Evolutionary conservation across 2,113 vertebrate species (phyloP), one percentile per base, ranked within the genome.

Genomic region (Pseudolaguvia tuberculata): DNA sequence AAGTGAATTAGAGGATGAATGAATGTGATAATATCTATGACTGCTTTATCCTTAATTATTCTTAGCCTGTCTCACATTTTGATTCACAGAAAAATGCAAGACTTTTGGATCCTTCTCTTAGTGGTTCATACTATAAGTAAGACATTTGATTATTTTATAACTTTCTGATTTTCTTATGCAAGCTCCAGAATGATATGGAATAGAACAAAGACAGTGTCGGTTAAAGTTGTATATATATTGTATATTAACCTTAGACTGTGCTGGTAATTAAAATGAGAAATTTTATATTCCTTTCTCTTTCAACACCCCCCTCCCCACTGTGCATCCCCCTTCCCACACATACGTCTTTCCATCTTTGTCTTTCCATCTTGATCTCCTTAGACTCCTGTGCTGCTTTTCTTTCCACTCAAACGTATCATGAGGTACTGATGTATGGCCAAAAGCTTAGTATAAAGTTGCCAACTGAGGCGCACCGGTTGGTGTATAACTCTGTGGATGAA

Each of bases 401-500:
- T 29, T 4, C 7, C 2, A 52, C 50, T 35, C 31, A 21, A 1
- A 31, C 18, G 15, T 3, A 29, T 20, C 5, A 20, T 56, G 6
- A 15, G 2, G 1, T 23, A 1, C 5, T 75, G 53, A 13, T 50
- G 9, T 18, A 39, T 21, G 42, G 63, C 3, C 0, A 57, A 4
- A 7, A 13, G 14, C 14, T 75, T 8, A 58, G 11, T 18, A 31
- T 75, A 25, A 21, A 5, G 25, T 13, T 68, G 47, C 66, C 39
- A 1, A 21, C 2, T 35, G 20, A 8, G 13, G 25, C 77, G 0
- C 75, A 80, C 0, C 72, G 0, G 0, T 18, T 89, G 72, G 81
- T 81, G 57, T 88, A 86, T 51, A 67, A 0, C 5, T 72, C 84
- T 3, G 58, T 4, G 9, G 15, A 72, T 29, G 5, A 20, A 17